Base-by-base conservation (phyloP, 2,888 invertebrate species). In the Cataglyphis livida region DNA sequence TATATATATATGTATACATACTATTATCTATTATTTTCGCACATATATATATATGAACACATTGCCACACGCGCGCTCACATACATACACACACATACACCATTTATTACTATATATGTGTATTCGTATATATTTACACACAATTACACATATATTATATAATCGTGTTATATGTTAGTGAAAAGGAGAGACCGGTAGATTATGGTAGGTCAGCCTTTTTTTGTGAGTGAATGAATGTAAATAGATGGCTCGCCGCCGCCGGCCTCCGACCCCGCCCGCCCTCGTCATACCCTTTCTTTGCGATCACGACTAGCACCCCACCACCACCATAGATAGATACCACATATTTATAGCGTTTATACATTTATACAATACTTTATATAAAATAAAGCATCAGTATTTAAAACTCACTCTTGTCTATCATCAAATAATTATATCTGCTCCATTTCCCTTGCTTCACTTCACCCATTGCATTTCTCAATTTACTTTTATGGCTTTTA, bases 321-420 rank as follows among this genome's bases (percentile, higher is more conserved):
- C 93, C 94, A 93, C 93, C 94, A 93, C 93, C 93, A 93, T 94
- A 94, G 94, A 94, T 94, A 94, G 94, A 94, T 94, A 94, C 94
- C 94, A 94, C 94, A 93, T 94, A 94, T 94, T 94, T 94, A 94
- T 94, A 94, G 94, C 94, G 94, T 94, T 94, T 94, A 94, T 94
- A 94, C 94, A 94, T 94, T 94, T 94, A 94, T 94, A 94, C 94
- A 94, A 94, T 94, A 94, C 94, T 94, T 94, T 94, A 94, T 94
- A 94, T 93, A 94, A 94, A 94, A 94, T 94, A 94, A 94, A 94
- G 94, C 94, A 94, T 94, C 94, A 94, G 94, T 94, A 94, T 94
- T 94, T 94, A 94, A 94, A 94, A 94, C 92, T 92, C 93, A 87
- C 38, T 66, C 71, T 85, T 62, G 38, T 74, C 21, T 32, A 51